Base-by-base conservation (phyloP, 2,888 invertebrate species). In the Acholoe squamosa region DNA sequence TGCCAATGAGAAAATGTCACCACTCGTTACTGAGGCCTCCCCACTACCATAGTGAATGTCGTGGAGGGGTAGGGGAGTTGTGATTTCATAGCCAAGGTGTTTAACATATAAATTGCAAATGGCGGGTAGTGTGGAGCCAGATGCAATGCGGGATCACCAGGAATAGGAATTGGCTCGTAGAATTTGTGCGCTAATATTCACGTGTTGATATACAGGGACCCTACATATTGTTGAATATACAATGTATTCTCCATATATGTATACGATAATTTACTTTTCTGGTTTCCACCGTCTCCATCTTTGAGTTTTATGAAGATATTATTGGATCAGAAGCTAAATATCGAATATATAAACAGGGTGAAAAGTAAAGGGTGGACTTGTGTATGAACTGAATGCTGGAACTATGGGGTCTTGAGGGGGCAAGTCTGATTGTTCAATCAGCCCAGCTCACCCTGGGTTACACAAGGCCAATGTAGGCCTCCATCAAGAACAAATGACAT, bases 1-100 rank as follows among this genome's bases (percentile, higher is more conserved):
- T 25, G 54, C 54, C 86, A 54, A 86, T 86, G 86, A 56, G 86
- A 86, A 86, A 86, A 86, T 86, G 86, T 86, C 86, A 86, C 28
- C 14, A 28, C 54, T 54, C 12, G 86, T 86, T 86, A 86, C 25
- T 56, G 56, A 12, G 54, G n/a, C 86, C 56, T 12, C 43, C n/a
- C 14, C 33, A 25, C 25, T 19, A 25, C 25, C 76, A 76, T 84
- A 25, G 84, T 51, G 34, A 33, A 31, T n/a, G 77, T 19, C 12
- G 7, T 3, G n/a, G n/a, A 86, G 52, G 25, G n/a, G 25, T 52
- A n/a, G 86, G 25, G n/a, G 86, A 12, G 16, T 52, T 52, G 56
- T n/a, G 86, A 86, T n/a, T 86, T 86, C 84, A 84, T 84, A 43
- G 51, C 84, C 43, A 34, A 16, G 43, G 51, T 84, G 43, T 84